These are phyloP conservation scores for Caenorhabditis inopinata DNA, from an alignment of 1,140 invertebrate species.

Conservation along the genomic window DNA sequence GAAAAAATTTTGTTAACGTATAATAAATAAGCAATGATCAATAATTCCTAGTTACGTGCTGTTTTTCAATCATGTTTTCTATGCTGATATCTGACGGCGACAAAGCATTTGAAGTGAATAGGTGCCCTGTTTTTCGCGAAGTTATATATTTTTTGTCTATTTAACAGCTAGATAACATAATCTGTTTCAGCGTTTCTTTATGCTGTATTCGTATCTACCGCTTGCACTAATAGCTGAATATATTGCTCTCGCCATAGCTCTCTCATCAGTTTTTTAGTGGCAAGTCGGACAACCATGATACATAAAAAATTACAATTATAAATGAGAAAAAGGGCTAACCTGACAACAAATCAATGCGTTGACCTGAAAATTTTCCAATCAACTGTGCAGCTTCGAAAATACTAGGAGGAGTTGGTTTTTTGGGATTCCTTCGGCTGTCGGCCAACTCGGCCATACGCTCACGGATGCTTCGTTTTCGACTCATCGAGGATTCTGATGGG, in stretches of 20 bases:
- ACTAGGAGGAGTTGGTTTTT: constrained; percentile 36
- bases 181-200: neutral
- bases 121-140: too few relatives aligned
- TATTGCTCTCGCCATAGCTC: too few relatives aligned
- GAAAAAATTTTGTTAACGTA: neutral
- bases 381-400: constrained; percentile 45
- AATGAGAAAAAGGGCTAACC: constrained; percentile 5
- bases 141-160: neutral
- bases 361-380: constrained; percentile 33
- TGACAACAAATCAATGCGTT: constrained; percentile 45
- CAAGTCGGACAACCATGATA: too few relatives aligned
- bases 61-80: neutral
- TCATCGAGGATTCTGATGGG: constrained; percentile 32
- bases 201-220: too few relatives aligned
- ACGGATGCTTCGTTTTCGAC: constrained; percentile 36
- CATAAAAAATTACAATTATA: too few relatives aligned
- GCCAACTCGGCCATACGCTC: constrained; percentile 40
- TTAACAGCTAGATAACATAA: neutral
- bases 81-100: too few relatives aligned
- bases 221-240: too few relatives aligned
- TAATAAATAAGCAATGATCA: neutral
- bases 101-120: too few relatives aligned
- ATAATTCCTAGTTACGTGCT: neutral
- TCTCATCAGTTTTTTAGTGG: too few relatives aligned
- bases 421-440: constrained; percentile 8